Evolutionary conservation across 2,888 invertebrate genomes (phyloP), one percentile per base, ranked within the genome.

Genomic region (Nomada ruficornis): DNA sequence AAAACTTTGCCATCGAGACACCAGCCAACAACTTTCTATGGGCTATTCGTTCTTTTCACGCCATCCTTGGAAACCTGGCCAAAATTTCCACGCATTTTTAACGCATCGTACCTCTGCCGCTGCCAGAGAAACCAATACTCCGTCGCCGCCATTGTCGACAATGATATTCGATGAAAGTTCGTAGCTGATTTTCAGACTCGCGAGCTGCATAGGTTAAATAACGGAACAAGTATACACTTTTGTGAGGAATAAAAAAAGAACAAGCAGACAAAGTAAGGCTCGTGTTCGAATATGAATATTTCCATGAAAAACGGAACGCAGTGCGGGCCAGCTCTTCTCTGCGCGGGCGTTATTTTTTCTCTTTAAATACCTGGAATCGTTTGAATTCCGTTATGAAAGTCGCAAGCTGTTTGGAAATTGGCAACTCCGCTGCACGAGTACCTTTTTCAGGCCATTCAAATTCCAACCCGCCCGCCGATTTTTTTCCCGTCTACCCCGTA

Each of bases 1-100:
- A 82, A 86, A 86, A 84, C 72, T 86, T 86, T 26, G 70, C 44
- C 15, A 15, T 11, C 44, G 50, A 18, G 26, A 23, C 59, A 13
- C 29, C 47, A 36, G 47, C 62, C 57, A 52, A 42, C 70, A 75
- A 82, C 82, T 82, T 72, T 70, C 15, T 59, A 36, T 36, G 55
- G 13, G 36, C 57, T 72, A 63, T 78, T 76, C 77, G 77, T 73
- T 78, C 80, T 77, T 80, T 79, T 71, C 67, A 18, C 67, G 68
- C 59, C 72, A 62, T 68, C 44, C 64, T 64, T 50, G 68, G 29
- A 62, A 50, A 26, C 36, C 15, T 18, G 20, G 10, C 54, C 36
- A 50, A 75, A 69, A 75, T 75, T 59, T n/a, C 54, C 2, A n/a
- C 11, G 47, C 57, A 63, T 36, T 77, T 75, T 77, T 68, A 69